These are phyloP conservation scores for Corydoras sp. DNA, from an alignment of 2,113 vertebrate genomes.

Conservation along the genomic window DNA sequence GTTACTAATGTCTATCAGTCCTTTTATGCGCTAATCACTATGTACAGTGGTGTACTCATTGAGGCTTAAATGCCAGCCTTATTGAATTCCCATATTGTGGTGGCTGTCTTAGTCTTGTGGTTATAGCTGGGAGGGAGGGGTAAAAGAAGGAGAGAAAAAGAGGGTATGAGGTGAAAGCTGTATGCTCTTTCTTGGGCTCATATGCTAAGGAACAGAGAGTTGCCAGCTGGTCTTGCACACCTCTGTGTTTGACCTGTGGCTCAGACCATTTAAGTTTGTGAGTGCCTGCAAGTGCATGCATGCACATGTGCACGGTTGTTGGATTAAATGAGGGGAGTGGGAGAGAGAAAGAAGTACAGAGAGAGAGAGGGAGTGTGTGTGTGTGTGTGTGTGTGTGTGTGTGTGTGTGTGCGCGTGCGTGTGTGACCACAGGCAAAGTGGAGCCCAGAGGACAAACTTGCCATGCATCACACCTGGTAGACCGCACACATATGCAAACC, in stretches of 20 bases:
- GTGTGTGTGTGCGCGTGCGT: constrained; percentile 23
- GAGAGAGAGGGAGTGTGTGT: background rate
- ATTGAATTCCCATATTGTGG: constrained; percentile 46
- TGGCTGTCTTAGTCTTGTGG: constrained; percentile 24
- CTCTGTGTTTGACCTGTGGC: constrained; percentile 69
- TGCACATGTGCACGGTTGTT: constrained; percentile 42
- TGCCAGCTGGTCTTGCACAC: constrained; percentile 72
- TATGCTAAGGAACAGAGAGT: constrained; percentile 59
- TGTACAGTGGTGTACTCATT: too few relatives aligned
- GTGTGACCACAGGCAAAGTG: constrained; percentile 54
- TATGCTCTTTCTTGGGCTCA: constrained; percentile 51
- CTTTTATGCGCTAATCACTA: too few relatives aligned
- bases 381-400: constrained; percentile 7
- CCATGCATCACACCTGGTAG: constrained; percentile 65
- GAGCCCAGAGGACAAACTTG: constrained; percentile 61
- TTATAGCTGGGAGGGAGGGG: constrained; percentile 26
- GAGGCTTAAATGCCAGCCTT: constrained; percentile 15
- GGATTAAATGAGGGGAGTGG: too few relatives aligned
- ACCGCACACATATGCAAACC: constrained; percentile 52
- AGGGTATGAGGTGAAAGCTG: constrained; percentile 61
- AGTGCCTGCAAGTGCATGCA: too few relatives aligned
- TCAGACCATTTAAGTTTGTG: constrained; percentile 19
- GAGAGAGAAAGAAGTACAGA: too few relatives aligned
- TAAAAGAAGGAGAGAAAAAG: constrained; percentile 25
- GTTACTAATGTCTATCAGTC: too few relatives aligned